Evolutionary conservation across 2,113 vertebrate species (phyloP).

Genomic region (Bufo gargarizans): DNA sequence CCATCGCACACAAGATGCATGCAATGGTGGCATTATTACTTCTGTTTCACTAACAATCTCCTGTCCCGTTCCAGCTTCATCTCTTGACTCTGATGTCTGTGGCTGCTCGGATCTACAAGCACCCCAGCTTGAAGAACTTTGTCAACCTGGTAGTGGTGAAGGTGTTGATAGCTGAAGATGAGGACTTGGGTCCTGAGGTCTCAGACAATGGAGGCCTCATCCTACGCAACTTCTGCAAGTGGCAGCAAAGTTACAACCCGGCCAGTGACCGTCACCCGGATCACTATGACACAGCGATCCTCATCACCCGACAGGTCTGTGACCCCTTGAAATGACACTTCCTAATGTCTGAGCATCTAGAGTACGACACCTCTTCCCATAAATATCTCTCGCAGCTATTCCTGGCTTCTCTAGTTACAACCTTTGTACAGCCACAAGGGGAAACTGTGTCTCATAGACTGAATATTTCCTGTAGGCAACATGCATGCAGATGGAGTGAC

Average conservation of each 20-base stretch:
- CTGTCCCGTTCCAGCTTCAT: conserved; percentile 77
- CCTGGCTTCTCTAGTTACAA: conserved; percentile 7
- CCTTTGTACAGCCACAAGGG: background rate
- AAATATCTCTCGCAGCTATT: conserved; percentile 21
- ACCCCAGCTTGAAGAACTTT: conserved; percentile 91
- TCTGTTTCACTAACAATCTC: background rate
- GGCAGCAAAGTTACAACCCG: conserved; percentile 91
- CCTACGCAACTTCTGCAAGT: conserved; percentile 92
- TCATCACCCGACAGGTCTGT: conserved; percentile 92
- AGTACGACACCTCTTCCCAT: background rate
- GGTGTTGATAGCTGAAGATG: conserved; percentile 85
- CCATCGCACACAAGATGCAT: background rate
- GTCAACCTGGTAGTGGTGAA: conserved; percentile 90
- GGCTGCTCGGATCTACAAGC: conserved; percentile 88
- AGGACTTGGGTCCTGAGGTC: conserved; percentile 77
- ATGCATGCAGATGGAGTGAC: background rate
- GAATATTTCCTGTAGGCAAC: background rate
- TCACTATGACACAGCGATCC: conserved; percentile 92
- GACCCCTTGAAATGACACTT: conserved; percentile 22
- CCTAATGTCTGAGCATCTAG: conserved; percentile 25
- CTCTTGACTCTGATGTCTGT: conserved; percentile 89
- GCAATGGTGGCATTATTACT: background rate
- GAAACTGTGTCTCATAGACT: background rate
- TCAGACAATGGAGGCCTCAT: conserved; percentile 87
- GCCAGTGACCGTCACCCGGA: conserved; percentile 85